Base-by-base conservation (phyloP, 2,113 vertebrate genomes). In the Zootoca vivipara region DNA sequence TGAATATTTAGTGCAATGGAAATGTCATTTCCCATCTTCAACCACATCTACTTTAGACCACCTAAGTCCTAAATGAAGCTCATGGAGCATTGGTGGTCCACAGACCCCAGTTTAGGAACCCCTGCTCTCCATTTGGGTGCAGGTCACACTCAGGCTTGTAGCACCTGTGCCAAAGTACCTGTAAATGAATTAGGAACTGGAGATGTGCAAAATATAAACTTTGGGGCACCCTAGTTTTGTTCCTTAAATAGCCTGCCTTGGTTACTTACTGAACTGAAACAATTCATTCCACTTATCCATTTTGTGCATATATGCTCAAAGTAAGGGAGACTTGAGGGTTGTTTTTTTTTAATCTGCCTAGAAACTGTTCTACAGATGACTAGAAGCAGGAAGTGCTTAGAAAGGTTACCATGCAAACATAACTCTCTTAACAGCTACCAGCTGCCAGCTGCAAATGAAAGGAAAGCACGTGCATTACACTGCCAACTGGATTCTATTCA, bases 401-500 rank as follows among this genome's bases (percentile, higher is more conserved):
- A 13, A 9, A 18, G 20, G 58, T 62, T 62, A 52, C 46, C 46
- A 20, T 16, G 16, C 30, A 7, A 78, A 13, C 84, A 72, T 35
- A 87, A 90, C 24, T 10, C 22, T 10, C 79, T 82, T 77, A 89
- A 30, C 77, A 88, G 69, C 42, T 83, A 46, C 64, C n/a, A 78
- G 24, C 26, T 92, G 81, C 69, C 65, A 83, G 15, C 62, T 4
- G 2, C 13, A 77, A 82, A 78, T 83, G 74, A 87, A 85, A 62
- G 35, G 24, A 2, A 10, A 46, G 5, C 83, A 26, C 28, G 33
- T 72, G 83, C 46, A 15, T 83, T 33, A 1, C 33, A 70, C 42
- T 78, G 46, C 56, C 81, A 46, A 15, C 13, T 26, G 40, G 82
- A 13, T 69, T 90, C 67, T 75, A 28, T 85, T 82, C 87, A 42